Percentiles rank a stretch among this genome's conserved stretches.
Evolutionary conservation across 2,113 vertebrate species (phyloP).

Genomic region (Labeo rohita): DNA sequence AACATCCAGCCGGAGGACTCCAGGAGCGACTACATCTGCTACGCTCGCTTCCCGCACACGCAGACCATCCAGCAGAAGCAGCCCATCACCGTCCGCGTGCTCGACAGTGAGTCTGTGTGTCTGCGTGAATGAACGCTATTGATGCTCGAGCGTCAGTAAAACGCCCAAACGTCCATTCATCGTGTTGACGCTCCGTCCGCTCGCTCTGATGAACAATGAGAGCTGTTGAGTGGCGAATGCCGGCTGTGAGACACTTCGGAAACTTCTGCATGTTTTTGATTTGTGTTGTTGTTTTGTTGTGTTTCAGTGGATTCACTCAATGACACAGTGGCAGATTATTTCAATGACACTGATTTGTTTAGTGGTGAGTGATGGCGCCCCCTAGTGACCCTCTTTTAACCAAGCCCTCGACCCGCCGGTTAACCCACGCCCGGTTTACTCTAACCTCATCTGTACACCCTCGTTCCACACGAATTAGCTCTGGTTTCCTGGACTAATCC

Average conservation of each 20-base stretch:
- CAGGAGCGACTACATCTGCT: conserved; percentile 95
- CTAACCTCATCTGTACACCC: background rate
- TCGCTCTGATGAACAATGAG: conserved; percentile 15
- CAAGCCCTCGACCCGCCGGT: background rate
- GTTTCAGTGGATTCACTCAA: conserved; percentile 99
- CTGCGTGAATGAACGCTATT: conserved; percentile 32
- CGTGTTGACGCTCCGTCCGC: background rate
- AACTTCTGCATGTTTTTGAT: conserved; percentile 19
- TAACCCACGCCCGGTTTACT: background rate
- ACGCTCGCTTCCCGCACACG: conserved; percentile 95
- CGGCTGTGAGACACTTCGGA: background rate
- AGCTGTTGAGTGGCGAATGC: conserved; percentile 19
- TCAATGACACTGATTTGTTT: conserved; percentile 99
- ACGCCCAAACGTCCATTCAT: conserved; percentile 29
- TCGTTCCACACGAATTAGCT: background rate
- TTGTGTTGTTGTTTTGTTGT: conserved; percentile 87
- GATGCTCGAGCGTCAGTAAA: background rate
- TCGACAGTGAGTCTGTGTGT: conserved; percentile 85
- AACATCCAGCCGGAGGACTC: conserved; percentile 89
- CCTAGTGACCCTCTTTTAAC: conserved; percentile 77
- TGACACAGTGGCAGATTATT: conserved; percentile 99
- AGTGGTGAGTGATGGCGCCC: conserved; percentile 96
- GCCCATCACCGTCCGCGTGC: conserved; percentile 91
- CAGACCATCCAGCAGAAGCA: conserved; percentile 99
- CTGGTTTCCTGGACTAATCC: background rate